Percentiles rank a stretch among this genome's conserved stretches.
Conservation (phyloP, 2,888 invertebrate genomes). For the Sarcophaga rosellei region DNA sequence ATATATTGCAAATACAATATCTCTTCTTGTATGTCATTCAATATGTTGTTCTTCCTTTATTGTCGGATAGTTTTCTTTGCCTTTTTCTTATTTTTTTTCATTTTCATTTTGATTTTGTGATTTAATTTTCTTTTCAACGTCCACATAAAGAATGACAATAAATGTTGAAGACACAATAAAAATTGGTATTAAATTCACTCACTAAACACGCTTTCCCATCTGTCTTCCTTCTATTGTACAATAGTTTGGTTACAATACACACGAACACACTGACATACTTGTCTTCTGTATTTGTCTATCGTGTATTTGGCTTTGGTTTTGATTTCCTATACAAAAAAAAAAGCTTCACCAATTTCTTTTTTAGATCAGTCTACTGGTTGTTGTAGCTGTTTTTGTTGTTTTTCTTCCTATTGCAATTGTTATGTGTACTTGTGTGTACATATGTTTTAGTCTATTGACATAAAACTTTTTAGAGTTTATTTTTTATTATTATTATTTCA, state of each 20-base stretch:
- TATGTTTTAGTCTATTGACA: slow-evolving; percentile 42
- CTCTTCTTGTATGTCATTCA: too few relatives aligned
- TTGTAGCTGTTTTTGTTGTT: neutral
- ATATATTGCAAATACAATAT: too few relatives aligned
- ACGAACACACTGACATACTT: neutral
- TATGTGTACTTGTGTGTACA: slow-evolving; percentile 32
- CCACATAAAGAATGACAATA: too few relatives aligned
- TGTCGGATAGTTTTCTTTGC: too few relatives aligned
- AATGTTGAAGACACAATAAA: too few relatives aligned
- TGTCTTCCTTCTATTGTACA: neutral
- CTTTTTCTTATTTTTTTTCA: too few relatives aligned
- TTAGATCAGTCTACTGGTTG: neutral
- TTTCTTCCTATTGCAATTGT: slow-evolving; percentile 24
- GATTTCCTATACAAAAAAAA: neutral
- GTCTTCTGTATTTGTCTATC: neutral
- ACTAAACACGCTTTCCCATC: too few relatives aligned
- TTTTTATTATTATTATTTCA: neutral
- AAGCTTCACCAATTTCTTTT: neutral
- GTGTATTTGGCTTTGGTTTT: neutral
- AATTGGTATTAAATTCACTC: too few relatives aligned
- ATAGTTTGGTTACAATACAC: neutral
- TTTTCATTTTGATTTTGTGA: too few relatives aligned
- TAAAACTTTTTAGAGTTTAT: slow-evolving; percentile 8
- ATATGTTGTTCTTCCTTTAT: too few relatives aligned
- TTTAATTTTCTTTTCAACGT: too few relatives aligned